Evolutionary conservation across 2,797 vertebrate species (phyloP).

Genomic region (Chelidonichthys spinosus): DNA sequence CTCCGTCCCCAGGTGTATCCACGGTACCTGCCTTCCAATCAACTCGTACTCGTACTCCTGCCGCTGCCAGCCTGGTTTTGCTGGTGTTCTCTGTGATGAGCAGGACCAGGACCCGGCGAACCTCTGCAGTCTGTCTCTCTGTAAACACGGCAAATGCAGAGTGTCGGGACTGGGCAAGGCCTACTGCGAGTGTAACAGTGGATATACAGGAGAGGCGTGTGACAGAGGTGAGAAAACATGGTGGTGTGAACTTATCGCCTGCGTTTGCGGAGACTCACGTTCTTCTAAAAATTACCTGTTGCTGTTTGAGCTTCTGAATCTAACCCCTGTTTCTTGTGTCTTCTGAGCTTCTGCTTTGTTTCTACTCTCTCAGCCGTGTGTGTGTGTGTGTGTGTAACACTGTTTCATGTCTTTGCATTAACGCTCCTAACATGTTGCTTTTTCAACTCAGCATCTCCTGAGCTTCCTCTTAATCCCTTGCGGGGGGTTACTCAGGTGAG

Average conservation of each 20-base stretch:
- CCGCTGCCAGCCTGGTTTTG: conserved; percentile 93
- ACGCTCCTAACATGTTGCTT: conserved; percentile 67
- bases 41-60: conserved; percentile 99
- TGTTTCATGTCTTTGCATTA: conserved; percentile 57
- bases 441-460: conserved; percentile 87
- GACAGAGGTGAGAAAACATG: conserved; percentile 88
- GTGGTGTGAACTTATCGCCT: no score
- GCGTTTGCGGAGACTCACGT: neutral
- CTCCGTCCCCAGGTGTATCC: conserved; percentile 87
- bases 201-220: conserved; percentile 95
- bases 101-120: conserved; percentile 87
- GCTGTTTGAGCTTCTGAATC: neutral
- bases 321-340: conserved; percentile 18
- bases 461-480: conserved; percentile 86
- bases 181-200: conserved; percentile 95
- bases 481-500: conserved; percentile 86
- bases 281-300: conserved; percentile 4
- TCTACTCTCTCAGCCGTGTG: neutral
- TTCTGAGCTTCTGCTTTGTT: conserved; percentile 32
- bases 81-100: conserved; percentile 94
- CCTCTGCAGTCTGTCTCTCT: conserved; percentile 91
- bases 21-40: conserved; percentile 95
- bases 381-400: conserved; percentile 43
- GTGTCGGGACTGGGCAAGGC: conserved; percentile 94
- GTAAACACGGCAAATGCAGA: conserved; percentile 95